These are phyloP conservation scores for Prionailurus bengalensis DNA, from an alignment of 2,113 vertebrate species.

Conservation along the genomic window DNA sequence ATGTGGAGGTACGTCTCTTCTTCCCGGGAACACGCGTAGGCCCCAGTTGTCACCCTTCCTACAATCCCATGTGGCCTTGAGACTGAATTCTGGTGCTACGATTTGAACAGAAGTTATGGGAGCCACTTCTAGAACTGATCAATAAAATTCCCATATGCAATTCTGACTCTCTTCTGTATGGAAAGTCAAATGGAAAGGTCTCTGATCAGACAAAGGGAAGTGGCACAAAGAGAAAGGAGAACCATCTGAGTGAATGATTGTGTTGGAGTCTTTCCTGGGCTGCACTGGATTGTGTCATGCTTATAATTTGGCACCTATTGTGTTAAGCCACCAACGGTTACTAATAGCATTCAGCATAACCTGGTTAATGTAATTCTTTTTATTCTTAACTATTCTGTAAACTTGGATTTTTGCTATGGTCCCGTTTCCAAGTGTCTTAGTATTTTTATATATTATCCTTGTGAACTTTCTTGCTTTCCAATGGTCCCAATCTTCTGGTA, in stretches of 20 bases:
- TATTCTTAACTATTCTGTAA: neutral
- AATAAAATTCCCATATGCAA: neutral
- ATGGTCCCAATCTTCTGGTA: neutral
- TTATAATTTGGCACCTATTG: neutral
- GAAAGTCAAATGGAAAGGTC: neutral
- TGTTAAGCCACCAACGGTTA: neutral
- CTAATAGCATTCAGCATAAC: neutral
- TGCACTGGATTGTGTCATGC: rapidly evolving
- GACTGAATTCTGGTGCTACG: neutral
- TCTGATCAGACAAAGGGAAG: neutral
- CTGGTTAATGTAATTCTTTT: neutral
- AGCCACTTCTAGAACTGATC: neutral
- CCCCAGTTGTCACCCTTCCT: neutral
- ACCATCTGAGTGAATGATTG: rapidly evolving
- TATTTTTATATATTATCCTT: neutral
- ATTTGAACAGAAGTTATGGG: neutral
- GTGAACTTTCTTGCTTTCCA: neutral
- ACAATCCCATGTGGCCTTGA: neutral
- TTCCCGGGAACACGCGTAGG: rapidly evolving
- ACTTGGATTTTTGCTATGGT: neutral
- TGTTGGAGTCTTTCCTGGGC: neutral
- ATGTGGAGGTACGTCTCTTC: neutral
- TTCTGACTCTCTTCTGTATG: neutral
- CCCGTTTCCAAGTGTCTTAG: neutral
- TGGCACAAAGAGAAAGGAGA: neutral